A percentile compares a stretch with the other conserved stretches of the same genome.
These are phyloP conservation scores for Galago senegalensis DNA, from an alignment of 2,797 vertebrate genomes.

Conservation along the genomic window DNA sequence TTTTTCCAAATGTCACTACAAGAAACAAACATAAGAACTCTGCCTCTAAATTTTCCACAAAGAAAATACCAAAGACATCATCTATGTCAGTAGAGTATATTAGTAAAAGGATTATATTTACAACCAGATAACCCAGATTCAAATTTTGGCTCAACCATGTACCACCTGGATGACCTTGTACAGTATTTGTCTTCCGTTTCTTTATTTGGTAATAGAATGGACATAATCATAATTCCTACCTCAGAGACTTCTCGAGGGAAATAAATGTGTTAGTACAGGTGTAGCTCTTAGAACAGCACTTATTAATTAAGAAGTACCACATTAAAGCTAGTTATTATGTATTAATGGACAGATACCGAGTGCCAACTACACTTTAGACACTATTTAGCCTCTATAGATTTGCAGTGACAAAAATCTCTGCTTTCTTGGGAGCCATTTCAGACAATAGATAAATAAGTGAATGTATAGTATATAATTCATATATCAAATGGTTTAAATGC, in stretches of 20 bases:
- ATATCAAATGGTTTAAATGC: background rate
- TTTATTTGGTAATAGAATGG: background rate
- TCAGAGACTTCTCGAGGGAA: background rate
- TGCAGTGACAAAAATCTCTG: background rate
- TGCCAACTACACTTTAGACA: background rate
- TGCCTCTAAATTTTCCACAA: slow-evolving; percentile 39
- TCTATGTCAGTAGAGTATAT: background rate
- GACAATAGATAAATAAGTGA: background rate
- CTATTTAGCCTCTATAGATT: background rate
- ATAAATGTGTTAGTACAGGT: background rate
- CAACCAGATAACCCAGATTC: background rate
- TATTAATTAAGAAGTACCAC: background rate
- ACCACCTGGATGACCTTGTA: background rate
- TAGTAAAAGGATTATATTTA: background rate
- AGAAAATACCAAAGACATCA: background rate
- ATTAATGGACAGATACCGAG: background rate
- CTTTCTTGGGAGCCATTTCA: background rate
- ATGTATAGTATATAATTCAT: background rate
- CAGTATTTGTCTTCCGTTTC: slow-evolving; percentile 5
- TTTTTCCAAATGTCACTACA: slow-evolving; percentile 65
- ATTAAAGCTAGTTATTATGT: background rate
- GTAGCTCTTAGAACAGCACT: background rate
- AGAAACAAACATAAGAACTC: slow-evolving; percentile 11
- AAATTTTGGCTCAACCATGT: slow-evolving; percentile 28
- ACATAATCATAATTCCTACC: background rate